These are phyloP conservation scores for Urechis unicinctus DNA, from an alignment of 2,888 invertebrate genomes.

Conservation along the genomic window DNA sequence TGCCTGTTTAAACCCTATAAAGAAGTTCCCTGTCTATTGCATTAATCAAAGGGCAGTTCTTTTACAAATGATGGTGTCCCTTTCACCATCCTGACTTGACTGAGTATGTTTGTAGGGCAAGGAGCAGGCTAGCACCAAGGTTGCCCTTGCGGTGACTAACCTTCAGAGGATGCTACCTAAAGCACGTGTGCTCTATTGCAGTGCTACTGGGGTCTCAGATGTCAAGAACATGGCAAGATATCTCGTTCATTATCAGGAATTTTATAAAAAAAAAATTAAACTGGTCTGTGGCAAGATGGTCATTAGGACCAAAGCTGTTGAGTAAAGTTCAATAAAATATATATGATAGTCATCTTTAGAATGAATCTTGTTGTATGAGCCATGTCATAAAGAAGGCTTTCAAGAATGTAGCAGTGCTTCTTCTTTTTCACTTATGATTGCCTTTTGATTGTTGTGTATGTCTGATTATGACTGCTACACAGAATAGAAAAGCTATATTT, in stretches of 20 bases:
- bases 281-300: too few relatives aligned
- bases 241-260: not conserved
- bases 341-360: too few relatives aligned
- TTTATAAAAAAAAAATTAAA: too few relatives aligned
- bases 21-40: not conserved
- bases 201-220: conserved; percentile 47
- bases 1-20: not conserved
- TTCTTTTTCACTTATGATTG: too few relatives aligned
- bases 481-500: too few relatives aligned
- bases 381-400: too few relatives aligned
- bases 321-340: too few relatives aligned
- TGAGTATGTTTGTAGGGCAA: conserved; percentile 31
- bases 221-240: conserved; percentile 45
- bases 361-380: too few relatives aligned
- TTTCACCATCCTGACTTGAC: not conserved
- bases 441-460: too few relatives aligned
- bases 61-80: not conserved
- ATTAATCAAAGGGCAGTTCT: not conserved
- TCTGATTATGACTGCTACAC: too few relatives aligned
- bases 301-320: too few relatives aligned
- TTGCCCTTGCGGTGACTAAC: conserved; percentile 38
- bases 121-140: conserved; percentile 44
- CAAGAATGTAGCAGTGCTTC: too few relatives aligned
- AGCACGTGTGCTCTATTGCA: conserved; percentile 47
- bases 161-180: conserved; percentile 44